Conservation (phyloP, 2,797 vertebrate genomes). For the Emys orbicularis region DNA sequence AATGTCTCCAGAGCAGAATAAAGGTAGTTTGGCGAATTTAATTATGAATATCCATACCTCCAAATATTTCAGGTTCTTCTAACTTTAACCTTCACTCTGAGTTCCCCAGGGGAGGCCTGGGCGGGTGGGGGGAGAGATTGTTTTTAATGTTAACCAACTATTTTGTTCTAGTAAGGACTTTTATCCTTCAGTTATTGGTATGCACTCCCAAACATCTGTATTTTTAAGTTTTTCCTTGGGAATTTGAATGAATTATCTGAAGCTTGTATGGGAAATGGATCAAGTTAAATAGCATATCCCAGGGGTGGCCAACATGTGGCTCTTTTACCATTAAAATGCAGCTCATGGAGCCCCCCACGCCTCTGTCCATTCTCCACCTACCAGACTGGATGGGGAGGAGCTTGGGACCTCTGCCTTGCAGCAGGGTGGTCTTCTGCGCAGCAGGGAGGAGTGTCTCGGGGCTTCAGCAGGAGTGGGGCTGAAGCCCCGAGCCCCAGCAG, state of each 20-base stretch:
- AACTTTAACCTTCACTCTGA: background rate
- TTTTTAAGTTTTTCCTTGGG: conserved; percentile 44
- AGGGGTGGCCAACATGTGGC: too few species aligned
- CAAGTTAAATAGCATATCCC: background rate
- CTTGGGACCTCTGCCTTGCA: too few species aligned
- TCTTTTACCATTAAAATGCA: too few species aligned
- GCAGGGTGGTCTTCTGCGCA: too few species aligned
- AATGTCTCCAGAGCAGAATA: background rate
- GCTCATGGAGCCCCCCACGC: too few species aligned
- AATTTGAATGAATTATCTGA: conserved; percentile 65
- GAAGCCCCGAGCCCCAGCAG: too few species aligned
- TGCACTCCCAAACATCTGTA: conserved; percentile 4
- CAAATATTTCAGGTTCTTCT: background rate
- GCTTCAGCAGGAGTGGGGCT: too few species aligned
- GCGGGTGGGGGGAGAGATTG: too few species aligned
- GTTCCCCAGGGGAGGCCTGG: background rate
- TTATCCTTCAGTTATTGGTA: background rate
- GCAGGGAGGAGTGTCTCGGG: too few species aligned
- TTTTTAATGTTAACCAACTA: background rate
- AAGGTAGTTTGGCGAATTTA: background rate
- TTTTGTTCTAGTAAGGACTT: background rate
- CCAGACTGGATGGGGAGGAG: too few species aligned
- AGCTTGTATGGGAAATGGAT: background rate
- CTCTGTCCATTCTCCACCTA: too few species aligned
- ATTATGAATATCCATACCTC: background rate